A percentile compares a stretch with the other conserved stretches of the same genome.
Conservation (phyloP, 2,888 invertebrate genomes). For the Phalera bucephala region DNA sequence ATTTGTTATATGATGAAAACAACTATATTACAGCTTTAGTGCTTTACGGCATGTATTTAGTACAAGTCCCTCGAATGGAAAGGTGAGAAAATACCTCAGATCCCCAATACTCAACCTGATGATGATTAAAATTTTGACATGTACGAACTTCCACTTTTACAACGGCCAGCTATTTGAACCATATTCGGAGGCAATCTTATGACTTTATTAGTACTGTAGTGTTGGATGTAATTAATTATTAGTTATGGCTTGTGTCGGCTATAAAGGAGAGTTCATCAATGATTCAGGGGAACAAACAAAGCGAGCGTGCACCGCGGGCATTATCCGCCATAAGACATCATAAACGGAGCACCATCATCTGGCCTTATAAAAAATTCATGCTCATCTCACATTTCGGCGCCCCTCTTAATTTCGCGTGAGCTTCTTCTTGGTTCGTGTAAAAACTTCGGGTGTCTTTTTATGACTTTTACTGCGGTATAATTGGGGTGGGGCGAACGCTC, state of each 20-base stretch:
- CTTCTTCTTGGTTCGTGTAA: slow-evolving; percentile 80
- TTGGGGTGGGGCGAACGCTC: slow-evolving; percentile 79
- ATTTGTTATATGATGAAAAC: no score
- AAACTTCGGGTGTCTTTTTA: slow-evolving; percentile 84
- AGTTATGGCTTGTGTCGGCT: slow-evolving; percentile 61
- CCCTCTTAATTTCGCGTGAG: slow-evolving; percentile 83
- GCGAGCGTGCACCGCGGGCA: slow-evolving; percentile 72
- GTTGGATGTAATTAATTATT: slow-evolving; percentile 73
- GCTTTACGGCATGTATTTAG: slow-evolving; percentile 31
- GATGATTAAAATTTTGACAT: slow-evolving; percentile 39
- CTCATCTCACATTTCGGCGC: slow-evolving; percentile 83
- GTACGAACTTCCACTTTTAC: slow-evolving; percentile 32
- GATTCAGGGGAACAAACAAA: slow-evolving; percentile 73
- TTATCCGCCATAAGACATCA: slow-evolving; percentile 81
- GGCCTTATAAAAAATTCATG: slow-evolving; percentile 82
- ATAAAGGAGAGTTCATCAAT: slow-evolving; percentile 75
- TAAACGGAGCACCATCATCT: slow-evolving; percentile 82
- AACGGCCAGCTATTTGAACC: slow-evolving; percentile 28
- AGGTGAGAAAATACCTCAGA: slow-evolving; percentile 36
- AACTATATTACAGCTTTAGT: slow-evolving; percentile 31
- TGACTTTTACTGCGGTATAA: slow-evolving; percentile 84
- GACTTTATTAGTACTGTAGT: slow-evolving; percentile 28
- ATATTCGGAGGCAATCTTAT: slow-evolving; percentile 36
- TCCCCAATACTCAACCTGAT: slow-evolving; percentile 33
- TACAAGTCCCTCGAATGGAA: slow-evolving; percentile 28